These are phyloP conservation scores for Spheniscus humboldti DNA, from an alignment of 2,797 vertebrate genomes.

Conservation along the genomic window DNA sequence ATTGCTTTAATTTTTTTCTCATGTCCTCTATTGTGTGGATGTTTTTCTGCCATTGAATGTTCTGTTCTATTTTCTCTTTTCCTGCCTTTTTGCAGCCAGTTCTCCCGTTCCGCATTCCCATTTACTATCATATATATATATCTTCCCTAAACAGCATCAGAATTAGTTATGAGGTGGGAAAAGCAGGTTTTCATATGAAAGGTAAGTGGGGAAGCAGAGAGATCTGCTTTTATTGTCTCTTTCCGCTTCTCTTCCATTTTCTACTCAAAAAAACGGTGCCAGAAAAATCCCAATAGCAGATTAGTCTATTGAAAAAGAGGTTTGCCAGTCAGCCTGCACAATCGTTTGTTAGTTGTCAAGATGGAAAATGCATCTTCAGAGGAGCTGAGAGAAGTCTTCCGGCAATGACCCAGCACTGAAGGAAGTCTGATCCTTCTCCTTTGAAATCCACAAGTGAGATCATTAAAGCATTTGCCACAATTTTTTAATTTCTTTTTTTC, in stretches of 20 bases:
- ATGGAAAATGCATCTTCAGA: not conserved
- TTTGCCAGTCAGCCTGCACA: not conserved
- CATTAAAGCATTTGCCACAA: not conserved
- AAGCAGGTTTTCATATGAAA: not conserved
- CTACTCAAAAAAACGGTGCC: not conserved
- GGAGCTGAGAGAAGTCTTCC: not conserved
- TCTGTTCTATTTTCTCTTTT: not conserved
- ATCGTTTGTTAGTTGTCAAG: not conserved
- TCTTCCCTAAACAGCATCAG: not conserved
- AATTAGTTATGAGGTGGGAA: not conserved
- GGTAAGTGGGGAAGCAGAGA: not conserved
- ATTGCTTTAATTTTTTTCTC: not conserved
- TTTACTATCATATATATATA: not conserved
- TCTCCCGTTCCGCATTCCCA: not conserved
- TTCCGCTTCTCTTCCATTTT: not conserved
- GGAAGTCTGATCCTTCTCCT: not conserved
- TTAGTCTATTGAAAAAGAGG: not conserved
- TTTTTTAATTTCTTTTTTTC: not conserved
- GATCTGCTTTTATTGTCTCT: not conserved
- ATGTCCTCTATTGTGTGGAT: not conserved
- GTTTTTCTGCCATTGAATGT: not conserved
- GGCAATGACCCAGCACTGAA: not conserved
- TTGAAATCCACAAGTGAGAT: not conserved
- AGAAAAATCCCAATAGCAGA: not conserved
- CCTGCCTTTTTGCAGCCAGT: not conserved